Conservation (phyloP, 2,113 vertebrate genomes). For the mouse (Mus musculus) region GRCm39 chr14:99433001-99433500, state of each 20-base stretch:
- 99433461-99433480: conserved; percentile 64
- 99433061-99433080: not conserved
- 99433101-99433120: not conserved
- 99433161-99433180: fast-evolving
- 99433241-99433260: conserved; percentile 26
- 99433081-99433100: not conserved
- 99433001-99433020: not conserved
- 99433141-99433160: not conserved
- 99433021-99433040: not conserved
- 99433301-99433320: conserved; percentile 53
- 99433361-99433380: conserved; percentile 49
- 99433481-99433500: conserved; percentile 53
- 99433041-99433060: not conserved
- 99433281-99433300: conserved; percentile 40
- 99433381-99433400: not conserved
- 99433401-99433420: not conserved
- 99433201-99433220: not conserved
- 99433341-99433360: conserved; percentile 31
- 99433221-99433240: not conserved
- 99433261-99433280: not conserved
- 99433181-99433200: not conserved
- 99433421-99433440: conserved; percentile 48
- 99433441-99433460: conserved; percentile 26
- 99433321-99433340: conserved; percentile 40
- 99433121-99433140: not conserved